Evolutionary conservation across 2,888 invertebrate species (phyloP).

Genomic region (Nezara viridula): DNA sequence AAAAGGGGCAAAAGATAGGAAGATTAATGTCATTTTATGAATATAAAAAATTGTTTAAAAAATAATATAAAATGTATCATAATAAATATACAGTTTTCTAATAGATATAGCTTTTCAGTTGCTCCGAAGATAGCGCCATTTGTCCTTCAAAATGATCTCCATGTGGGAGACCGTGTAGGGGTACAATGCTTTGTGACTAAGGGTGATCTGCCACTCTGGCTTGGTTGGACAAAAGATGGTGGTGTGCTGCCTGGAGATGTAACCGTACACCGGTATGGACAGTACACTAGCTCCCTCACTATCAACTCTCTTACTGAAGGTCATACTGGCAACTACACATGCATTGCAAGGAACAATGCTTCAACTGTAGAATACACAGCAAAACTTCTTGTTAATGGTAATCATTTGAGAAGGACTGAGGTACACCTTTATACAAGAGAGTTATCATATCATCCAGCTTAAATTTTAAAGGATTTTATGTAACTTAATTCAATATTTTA

Average conservation of each 20-base stretch:
- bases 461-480: not conserved
- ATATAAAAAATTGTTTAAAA: no score
- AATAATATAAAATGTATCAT: no score
- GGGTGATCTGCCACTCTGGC: constrained; percentile 73
- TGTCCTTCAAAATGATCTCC: constrained; percentile 71
- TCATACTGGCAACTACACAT: constrained; percentile 73
- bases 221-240: constrained; percentile 72
- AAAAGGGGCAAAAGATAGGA: no score
- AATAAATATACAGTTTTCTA: constrained; percentile 12
- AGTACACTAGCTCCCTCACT: constrained; percentile 68
- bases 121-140: constrained; percentile 73
- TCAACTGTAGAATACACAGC: constrained; percentile 70
- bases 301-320: constrained; percentile 72
- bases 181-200: constrained; percentile 72
- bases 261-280: constrained; percentile 66
- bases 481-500: not conserved
- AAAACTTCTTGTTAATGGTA: constrained; percentile 72
- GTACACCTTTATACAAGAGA: constrained; percentile 48
- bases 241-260: constrained; percentile 66
- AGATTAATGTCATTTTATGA: no score
- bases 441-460: not conserved
- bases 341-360: constrained; percentile 71
- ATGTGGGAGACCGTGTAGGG: constrained; percentile 71
- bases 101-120: constrained; percentile 69
- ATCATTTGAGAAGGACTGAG: constrained; percentile 57